phyloP scores from a whole-genome alignment of 2,797 vertebrate species.

The Mionectes olivaceus region DNA sequence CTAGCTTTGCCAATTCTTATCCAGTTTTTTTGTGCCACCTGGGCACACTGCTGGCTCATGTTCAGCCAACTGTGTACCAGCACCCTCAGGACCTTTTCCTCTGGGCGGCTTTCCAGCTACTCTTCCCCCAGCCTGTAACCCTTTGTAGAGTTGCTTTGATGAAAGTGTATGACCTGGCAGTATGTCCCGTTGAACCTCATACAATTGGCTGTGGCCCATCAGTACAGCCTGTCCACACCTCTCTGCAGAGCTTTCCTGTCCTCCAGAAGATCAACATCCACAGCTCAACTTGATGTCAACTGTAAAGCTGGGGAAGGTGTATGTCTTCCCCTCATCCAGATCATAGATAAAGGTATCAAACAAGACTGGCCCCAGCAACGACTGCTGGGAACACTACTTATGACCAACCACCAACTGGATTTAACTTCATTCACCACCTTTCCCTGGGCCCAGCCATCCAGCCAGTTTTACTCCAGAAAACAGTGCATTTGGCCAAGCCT shows the following conservation, averaged over 20 bases:
- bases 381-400: not conserved
- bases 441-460: not conserved
- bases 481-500: fast-evolving
- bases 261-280: not conserved
- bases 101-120: not conserved
- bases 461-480: fast-evolving
- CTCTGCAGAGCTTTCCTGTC: not conserved
- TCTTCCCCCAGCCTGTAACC: not conserved
- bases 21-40: not conserved
- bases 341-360: not conserved
- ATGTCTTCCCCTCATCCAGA: fast-evolving
- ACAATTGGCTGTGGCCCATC: fast-evolving
- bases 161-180: fast-evolving
- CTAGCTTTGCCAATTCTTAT: not conserved
- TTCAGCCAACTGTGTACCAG: not conserved
- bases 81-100: not conserved
- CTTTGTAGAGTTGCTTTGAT: not conserved
- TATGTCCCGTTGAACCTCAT: not conserved
- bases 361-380: fast-evolving
- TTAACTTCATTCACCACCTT: not conserved
- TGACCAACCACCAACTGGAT: fast-evolving
- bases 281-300: fast-evolving
- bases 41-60: not conserved
- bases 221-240: not conserved
- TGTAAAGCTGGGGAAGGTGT: not conserved